Evolutionary conservation across 2,888 invertebrate genomes (phyloP).

Genomic region (Ctenicera cuprea): DNA sequence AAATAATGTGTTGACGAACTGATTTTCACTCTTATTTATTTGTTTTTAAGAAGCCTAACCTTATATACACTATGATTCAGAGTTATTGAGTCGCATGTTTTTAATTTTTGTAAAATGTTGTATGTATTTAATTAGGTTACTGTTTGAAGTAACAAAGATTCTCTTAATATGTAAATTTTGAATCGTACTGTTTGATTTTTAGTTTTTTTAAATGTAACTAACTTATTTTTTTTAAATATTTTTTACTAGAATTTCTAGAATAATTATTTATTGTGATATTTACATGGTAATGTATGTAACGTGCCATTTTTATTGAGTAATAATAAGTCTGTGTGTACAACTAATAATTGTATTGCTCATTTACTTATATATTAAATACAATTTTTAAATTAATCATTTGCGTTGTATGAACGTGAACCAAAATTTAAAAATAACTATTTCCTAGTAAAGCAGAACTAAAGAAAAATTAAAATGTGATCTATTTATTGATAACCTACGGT

Average conservation of each 20-base stretch:
- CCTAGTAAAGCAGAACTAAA: too few relatives aligned
- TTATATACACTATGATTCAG: too few relatives aligned
- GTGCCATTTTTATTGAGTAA: conserved; percentile 40
- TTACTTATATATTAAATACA: not conserved
- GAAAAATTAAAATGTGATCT: too few relatives aligned
- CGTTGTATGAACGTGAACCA: too few relatives aligned
- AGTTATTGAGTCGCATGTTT: too few relatives aligned
- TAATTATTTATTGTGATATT: conserved; percentile 47
- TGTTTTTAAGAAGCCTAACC: not conserved
- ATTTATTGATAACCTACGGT: too few relatives aligned
- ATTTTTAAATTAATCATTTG: not conserved
- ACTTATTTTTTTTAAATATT: conserved; percentile 20
- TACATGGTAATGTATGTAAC: conserved; percentile 27
- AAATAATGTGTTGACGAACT: not conserved
- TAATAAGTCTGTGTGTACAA: conserved; percentile 2
- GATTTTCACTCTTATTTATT: not conserved
- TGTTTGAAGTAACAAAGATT: conserved; percentile 2
- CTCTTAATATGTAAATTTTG: not conserved
- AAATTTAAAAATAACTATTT: too few relatives aligned
- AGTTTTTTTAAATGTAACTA: not conserved
- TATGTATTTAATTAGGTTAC: not conserved
- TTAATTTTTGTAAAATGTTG: not conserved
- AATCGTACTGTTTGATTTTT: not conserved
- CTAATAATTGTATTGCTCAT: conserved; percentile 18
- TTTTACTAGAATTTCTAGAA: conserved; percentile 19